Conservation (phyloP, 2,113 vertebrate genomes). For the Brachirus orientalis region DNA sequence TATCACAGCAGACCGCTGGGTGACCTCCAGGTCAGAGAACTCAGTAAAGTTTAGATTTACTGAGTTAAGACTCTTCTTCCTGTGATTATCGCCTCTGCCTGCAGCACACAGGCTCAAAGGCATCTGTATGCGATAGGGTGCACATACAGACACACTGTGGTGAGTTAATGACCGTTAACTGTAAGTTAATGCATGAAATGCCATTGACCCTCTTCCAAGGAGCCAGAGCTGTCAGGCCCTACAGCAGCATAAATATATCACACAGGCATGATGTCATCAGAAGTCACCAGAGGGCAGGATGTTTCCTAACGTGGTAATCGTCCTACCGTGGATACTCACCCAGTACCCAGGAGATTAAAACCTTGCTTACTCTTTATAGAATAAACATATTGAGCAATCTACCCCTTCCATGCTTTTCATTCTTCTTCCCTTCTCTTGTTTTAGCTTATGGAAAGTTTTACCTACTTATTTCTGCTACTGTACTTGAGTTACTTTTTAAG, state of each 20-base stretch:
- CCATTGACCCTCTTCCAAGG: slow-evolving; percentile 62
- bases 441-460: slow-evolving; percentile 71
- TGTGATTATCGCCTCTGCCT: slow-evolving; percentile 48
- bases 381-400: slow-evolving; percentile 74
- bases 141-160: slow-evolving; percentile 25
- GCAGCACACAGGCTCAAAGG: slow-evolving; percentile 22
- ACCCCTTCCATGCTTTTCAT: slow-evolving; percentile 38
- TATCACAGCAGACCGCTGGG: neutral
- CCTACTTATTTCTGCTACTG: slow-evolving; percentile 48
- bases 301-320: slow-evolving; percentile 76
- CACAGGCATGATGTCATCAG: slow-evolving; percentile 76
- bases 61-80: slow-evolving; percentile 64
- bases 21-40: slow-evolving; percentile 21
- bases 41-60: slow-evolving; percentile 43
- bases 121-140: slow-evolving; percentile 3
- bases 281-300: slow-evolving; percentile 72
- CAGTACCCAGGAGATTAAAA: slow-evolving; percentile 64
- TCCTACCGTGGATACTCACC: slow-evolving; percentile 71
- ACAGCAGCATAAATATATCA: slow-evolving; percentile 71
- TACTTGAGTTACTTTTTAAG: slow-evolving; percentile 25
- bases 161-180: slow-evolving; percentile 63
- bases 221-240: slow-evolving; percentile 48
- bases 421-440: slow-evolving; percentile 43
- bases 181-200: slow-evolving; percentile 73
- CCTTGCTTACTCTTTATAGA: slow-evolving; percentile 63